Evolutionary conservation across 2,797 vertebrate species (phyloP), one percentile per base, ranked within the genome.

Genomic region (Anguilla pacifica): DNA sequence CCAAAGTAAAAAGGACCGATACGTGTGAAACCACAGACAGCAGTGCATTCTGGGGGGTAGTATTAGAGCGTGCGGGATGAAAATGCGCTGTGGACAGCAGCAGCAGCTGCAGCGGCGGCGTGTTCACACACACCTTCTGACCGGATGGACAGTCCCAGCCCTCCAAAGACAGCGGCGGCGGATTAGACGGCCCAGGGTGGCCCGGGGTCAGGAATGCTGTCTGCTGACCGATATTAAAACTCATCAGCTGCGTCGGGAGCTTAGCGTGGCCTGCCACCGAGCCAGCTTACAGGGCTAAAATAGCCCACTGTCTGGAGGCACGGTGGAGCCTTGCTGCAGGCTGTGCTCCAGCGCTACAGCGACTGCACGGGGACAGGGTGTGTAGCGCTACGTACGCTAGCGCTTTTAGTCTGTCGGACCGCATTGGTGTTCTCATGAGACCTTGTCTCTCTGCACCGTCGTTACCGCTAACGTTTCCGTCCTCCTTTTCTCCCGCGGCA

Each of bases 221-320:
- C 90, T 90, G 85, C 90, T 93, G 95, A 94, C 93, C 91, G 89
- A 94, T 95, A 95, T 96, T 95, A 95, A 95, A 96, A 95, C 93
- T 94, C 93, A 93, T 95, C 95, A 94, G 93, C 94, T 94, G 92
- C 94, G 93, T 91, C 43, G 94, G 92, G 92, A 93, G 95, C 94
- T 96, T 95, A 95, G 92, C 57, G 49, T 93, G 90, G 92, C 92
- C 92, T 88, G 91, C 94, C 91, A 95, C 90, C 95, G 94, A 94
- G 93, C 92, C 94, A 94, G 94, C 94, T 96, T 93, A 93, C 92
- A 92, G 94, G 92, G 93, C 91, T 94, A 94, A 95, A 96, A 95
- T 94, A 94, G 92, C 92, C 85, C 81, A 82, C 90, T 93, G 92
- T 93, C 91, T 91, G 85, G 88, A 90, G 90, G 90, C 90, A 90